Percentiles rank a stretch among this genome's conserved stretches.
Conservation (phyloP, 2,113 vertebrate genomes). For the Echinops telfairi region DNA sequence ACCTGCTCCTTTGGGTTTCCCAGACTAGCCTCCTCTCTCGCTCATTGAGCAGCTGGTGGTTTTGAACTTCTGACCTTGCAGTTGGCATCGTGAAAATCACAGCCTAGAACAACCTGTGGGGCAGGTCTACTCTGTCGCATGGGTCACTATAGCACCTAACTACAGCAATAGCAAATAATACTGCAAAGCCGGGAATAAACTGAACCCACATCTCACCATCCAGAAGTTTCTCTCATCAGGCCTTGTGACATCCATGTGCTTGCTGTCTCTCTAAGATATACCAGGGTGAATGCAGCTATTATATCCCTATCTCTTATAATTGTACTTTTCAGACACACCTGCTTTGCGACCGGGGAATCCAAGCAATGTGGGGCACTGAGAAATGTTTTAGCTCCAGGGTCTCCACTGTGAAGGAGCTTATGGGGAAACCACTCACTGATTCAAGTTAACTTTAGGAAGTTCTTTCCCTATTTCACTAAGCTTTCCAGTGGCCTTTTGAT, state of each 20-base stretch:
- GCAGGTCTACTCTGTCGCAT: background rate
- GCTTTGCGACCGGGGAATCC: background rate
- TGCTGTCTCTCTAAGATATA: background rate
- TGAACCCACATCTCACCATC: background rate
- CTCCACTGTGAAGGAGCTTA: background rate
- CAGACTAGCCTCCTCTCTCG: no score
- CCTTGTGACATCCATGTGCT: background rate
- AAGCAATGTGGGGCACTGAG: background rate
- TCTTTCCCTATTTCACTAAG: background rate
- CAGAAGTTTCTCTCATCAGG: background rate
- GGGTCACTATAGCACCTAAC: background rate
- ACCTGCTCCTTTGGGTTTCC: no score
- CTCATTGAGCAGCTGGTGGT: no score
- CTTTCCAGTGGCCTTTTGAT: slow-evolving; percentile 19
- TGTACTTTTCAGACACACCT: background rate
- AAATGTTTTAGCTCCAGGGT: background rate
- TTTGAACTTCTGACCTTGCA: no score
- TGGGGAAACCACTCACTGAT: background rate
- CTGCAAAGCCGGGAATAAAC: background rate
- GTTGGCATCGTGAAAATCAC: background rate
- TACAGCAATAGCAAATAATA: background rate
- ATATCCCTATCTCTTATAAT: background rate
- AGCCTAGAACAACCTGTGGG: background rate
- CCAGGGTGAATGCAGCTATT: background rate
- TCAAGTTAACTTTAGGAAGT: background rate